Evolutionary conservation across 1,140 invertebrate species (phyloP), one percentile per base, ranked within the genome.

Genomic region (Helicoverpa armigera): DNA sequence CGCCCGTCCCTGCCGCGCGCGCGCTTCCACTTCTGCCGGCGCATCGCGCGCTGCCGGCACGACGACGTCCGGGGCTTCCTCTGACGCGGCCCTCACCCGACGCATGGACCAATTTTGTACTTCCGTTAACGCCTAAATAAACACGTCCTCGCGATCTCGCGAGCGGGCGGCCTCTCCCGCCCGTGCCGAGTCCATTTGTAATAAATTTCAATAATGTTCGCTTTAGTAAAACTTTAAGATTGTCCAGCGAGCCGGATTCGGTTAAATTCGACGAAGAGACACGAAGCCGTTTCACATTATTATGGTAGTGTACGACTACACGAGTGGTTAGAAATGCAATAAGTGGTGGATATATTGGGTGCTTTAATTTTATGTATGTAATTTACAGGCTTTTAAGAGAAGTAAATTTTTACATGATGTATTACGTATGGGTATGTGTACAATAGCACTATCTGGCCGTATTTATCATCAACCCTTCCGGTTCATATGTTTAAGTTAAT

Each of bases 51-150:
- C 85, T 79, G 81, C 70, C 88, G 86, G 83, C 88, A 83, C 85
- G 90, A 91, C 86, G 87, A 93, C 87, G 91, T 87, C 79, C 87
- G 91, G 73, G 90, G 88, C 83, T 94, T 91, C 88, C 92, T 94
- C 72, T 94, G 85, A 94, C 86, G 90, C 88, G 86, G 79, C 87
- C 80, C 84, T 82, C 76, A 87, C 85, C 88, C 86, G 85, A 87
- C 84, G 79, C 86, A 90, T 90, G 90, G 92, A 94, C 92, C 91
- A 92, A 93, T 94, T 94, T 94, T 94, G 79, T 93, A 94, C 86
- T 94, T 88, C 84, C 85, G 86, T 88, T 88, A 85, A 89, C 79
- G 84, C 85, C 88, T 90, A 85, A 88, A 88, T 84, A 86, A 87
- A 89, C 88, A 89, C 88, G 89, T 90, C 91, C 91, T 92, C 87